Evolutionary conservation across 2,888 invertebrate species (phyloP).

Genomic region (Pterostichus niger): DNA sequence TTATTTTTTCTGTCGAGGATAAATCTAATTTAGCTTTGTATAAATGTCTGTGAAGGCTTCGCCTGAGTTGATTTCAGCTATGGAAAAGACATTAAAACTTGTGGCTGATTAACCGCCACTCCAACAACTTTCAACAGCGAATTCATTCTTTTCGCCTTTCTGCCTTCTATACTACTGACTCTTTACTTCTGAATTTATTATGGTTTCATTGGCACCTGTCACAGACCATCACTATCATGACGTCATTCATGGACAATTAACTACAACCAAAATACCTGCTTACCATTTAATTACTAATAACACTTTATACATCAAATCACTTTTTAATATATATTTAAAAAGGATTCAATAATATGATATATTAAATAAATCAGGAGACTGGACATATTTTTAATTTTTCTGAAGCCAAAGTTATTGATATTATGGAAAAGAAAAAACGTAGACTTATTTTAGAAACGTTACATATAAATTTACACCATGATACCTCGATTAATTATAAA

Average conservation of each 20-base stretch:
- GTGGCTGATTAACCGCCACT: conserved; percentile 14
- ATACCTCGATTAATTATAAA: no score
- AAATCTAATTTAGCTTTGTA: conserved; percentile 53
- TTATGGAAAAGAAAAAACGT: no score
- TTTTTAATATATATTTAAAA: no score
- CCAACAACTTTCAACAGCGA: not conserved
- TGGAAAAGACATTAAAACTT: conserved; percentile 25
- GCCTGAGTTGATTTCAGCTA: conserved; percentile 5
- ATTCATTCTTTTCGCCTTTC: not conserved
- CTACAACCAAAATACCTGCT: not conserved
- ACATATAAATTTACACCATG: no score
- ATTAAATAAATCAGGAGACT: no score
- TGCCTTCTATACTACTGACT: not conserved
- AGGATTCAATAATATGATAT: no score
- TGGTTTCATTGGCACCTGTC: not conserved
- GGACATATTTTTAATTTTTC: no score
- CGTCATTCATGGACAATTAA: not conserved
- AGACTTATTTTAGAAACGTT: no score
- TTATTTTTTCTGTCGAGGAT: conserved; percentile 49
- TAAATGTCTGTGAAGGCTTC: conserved; percentile 21
- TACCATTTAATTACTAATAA: not conserved
- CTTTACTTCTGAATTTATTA: not conserved
- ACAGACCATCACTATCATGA: conserved; percentile 3
- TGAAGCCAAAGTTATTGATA: no score
- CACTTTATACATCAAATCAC: no score